These are phyloP conservation scores for Bombus confusus DNA, from an alignment of 1,140 invertebrate species.

Conservation along the genomic window DNA sequence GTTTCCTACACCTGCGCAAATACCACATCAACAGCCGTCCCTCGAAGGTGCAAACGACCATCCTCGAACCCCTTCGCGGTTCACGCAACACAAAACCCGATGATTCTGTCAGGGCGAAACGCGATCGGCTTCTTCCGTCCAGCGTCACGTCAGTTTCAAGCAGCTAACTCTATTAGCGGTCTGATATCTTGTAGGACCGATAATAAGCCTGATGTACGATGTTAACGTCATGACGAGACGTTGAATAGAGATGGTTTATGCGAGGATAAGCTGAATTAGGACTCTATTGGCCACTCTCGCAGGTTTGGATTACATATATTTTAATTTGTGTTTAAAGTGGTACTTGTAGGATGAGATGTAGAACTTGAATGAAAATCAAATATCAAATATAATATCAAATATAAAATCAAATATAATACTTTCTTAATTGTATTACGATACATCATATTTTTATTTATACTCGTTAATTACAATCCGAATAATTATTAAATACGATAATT, in stretches of 20 bases:
- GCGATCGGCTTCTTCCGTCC: conserved; percentile 4
- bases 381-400: no score
- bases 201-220: neutral
- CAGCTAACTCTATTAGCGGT: conserved; percentile 1
- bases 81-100: conserved; percentile 1
- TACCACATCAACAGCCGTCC: conserved; percentile 13
- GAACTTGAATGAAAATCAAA: no score
- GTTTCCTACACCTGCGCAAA: conserved; percentile 48
- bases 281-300: no score
- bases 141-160: conserved; percentile 8
- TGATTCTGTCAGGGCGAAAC: neutral
- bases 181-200: neutral
- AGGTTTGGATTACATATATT: no score
- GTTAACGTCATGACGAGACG: neutral
- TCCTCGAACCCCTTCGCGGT: neutral
- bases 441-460: no score
- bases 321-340: no score
- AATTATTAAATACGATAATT: no score
- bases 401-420: no score
- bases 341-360: no score
- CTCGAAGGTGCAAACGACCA: neutral
- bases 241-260: neutral
- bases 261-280: no score
- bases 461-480: no score
- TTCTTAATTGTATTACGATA: no score